Evolutionary conservation across 2,888 invertebrate genomes (phyloP).

Genomic region (Diachrysia chrysitis): DNA sequence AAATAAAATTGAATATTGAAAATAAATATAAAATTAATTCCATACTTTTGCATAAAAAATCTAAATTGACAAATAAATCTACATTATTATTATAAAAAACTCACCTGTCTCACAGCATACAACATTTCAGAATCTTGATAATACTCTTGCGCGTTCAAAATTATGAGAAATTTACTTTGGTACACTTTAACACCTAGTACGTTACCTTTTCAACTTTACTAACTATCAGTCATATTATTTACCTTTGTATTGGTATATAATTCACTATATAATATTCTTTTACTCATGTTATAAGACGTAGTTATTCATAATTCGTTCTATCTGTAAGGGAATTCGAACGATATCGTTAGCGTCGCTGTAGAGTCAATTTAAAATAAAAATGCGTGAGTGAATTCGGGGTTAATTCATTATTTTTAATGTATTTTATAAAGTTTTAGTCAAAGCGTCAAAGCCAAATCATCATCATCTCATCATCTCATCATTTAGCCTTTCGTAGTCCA

Average conservation of each 20-base stretch:
- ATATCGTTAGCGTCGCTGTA: neutral
- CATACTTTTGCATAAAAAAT: too few species aligned
- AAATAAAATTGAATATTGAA: too few species aligned
- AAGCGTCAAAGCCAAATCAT: neutral
- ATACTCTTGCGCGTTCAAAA: conserved; percentile 55
- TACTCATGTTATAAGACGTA: conserved; percentile 63
- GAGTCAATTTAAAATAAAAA: neutral
- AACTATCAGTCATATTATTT: conserved; percentile 72
- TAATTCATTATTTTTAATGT: neutral
- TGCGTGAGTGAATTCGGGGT: conserved; percentile 54
- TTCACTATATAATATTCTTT: conserved; percentile 55
- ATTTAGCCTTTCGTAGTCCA: too few species aligned
- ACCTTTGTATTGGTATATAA: conserved; percentile 49
- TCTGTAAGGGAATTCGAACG: conserved; percentile 27
- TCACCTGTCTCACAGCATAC: conserved; percentile 87
- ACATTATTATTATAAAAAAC: conserved; percentile 41
- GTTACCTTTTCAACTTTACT: conserved; percentile 46
- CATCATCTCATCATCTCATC: too few species aligned
- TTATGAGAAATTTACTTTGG: conserved; percentile 26
- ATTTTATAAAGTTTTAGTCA: neutral
- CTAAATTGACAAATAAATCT: too few species aligned
- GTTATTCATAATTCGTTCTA: conserved; percentile 25
- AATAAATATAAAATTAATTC: too few species aligned
- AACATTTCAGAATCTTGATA: conserved; percentile 74
- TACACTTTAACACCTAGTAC: conserved; percentile 42